These are phyloP conservation scores for Caenorhabditis briggsae DNA, from an alignment of 1,140 invertebrate species.

Conservation along the genomic window DNA sequence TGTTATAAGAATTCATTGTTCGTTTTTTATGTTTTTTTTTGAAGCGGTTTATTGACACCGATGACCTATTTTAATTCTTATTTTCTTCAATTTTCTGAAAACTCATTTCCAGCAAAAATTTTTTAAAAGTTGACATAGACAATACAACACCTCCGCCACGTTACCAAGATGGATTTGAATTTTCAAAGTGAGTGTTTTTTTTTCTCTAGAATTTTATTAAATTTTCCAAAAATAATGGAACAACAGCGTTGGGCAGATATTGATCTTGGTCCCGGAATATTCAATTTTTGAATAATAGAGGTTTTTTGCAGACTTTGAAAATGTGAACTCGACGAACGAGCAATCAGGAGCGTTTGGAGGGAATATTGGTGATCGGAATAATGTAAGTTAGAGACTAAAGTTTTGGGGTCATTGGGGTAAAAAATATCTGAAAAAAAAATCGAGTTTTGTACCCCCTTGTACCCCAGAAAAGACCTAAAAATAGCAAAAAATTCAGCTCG, in stretches of 20 bases:
- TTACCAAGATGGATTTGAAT: constrained; percentile 62
- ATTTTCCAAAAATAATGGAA: not conserved
- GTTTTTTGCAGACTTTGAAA: constrained; percentile 42
- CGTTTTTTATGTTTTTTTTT: too few species aligned
- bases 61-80: too few species aligned
- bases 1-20: too few species aligned
- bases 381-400: not conserved
- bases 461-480: not conserved
- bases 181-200: constrained; percentile 64
- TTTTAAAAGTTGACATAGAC: too few species aligned
- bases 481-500: constrained; percentile 47
- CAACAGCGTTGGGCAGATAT: constrained; percentile 6
- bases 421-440: too few species aligned
- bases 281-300: not conserved
- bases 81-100: too few species aligned
- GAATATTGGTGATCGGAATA: constrained; percentile 52
- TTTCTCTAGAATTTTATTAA: not conserved
- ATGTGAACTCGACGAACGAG: constrained; percentile 62
- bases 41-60: too few species aligned
- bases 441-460: too few species aligned
- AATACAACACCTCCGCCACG: not conserved
- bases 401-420: not conserved
- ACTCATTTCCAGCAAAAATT: too few species aligned
- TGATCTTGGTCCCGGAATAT: constrained; percentile 13
- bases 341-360: constrained; percentile 47